Evolutionary conservation across 2,888 invertebrate genomes (phyloP), one percentile per base, ranked within the genome.

Genomic region (Syrphus vitripennis): DNA sequence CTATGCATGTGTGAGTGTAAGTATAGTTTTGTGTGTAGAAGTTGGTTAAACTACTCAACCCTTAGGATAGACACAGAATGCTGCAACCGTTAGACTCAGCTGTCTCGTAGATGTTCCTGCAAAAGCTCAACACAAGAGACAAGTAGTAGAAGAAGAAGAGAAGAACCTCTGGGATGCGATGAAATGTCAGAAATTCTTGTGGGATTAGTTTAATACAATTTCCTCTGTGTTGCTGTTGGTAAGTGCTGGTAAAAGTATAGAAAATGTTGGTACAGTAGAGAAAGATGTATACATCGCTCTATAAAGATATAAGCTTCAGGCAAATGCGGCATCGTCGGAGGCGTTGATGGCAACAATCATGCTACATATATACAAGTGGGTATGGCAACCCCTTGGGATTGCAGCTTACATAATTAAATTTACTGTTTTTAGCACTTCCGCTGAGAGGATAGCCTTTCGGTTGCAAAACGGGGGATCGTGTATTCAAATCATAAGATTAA

Each of bases 151-250:
- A 42, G 4, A 14, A n/a, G 42, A 42, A 31, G n/a, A 5, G 40
- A 24, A 55, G 67, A 53, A 42, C 69, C 42, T 71, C 1, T 24
- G 59, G 7, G 63, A 59, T 50, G 50, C 67, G 71, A 84, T 76
- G 77, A 77, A 81, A 86, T 74, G 84, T 86, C 84, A 86, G 81
- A 81, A 72, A 81, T 86, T 72, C 81, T 81, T 72, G 37, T 55
- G 81, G 81, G 84, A 81, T 81, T 77, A 77, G 72, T 81, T 79
- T 86, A 81, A 86, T 86, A 77, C 76, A 86, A 81, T 81, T 86
- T 86, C 48, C 72, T 79, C 70, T 63, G 61, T 50, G 34, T 50
- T 50, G 50, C 57, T 59, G 5, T 67, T 50, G 14, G 45, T 9
- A 21, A n/a, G n/a, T n/a, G n/a, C n/a, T n/a, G n/a, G n/a, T n/a